phyloP scores from a whole-genome alignment of 2,888 invertebrate species.

The Pristionchus maxplancki region DNA sequence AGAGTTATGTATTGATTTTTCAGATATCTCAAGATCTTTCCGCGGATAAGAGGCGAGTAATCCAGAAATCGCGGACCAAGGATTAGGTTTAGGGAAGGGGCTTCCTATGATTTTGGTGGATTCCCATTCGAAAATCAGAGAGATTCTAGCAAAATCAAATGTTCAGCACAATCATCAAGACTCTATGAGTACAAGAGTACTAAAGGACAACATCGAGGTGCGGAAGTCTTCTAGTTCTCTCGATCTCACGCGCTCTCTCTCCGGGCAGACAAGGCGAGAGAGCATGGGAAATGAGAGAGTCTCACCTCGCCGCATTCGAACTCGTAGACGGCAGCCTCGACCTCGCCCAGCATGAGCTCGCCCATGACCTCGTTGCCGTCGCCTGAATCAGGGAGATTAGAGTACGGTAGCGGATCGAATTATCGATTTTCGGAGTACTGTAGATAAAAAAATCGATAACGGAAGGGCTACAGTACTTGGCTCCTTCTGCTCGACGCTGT shows the following conservation, averaged over 20 bases:
- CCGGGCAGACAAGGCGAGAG: neutral
- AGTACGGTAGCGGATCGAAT: neutral
- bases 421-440: too few relatives aligned
- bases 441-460: neutral
- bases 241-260: neutral
- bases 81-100: too few relatives aligned
- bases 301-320: constrained; percentile 42
- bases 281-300: neutral
- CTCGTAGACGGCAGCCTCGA: constrained; percentile 50
- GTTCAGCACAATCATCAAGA: too few relatives aligned
- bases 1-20: neutral
- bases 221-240: neutral
- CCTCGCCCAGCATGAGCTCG: constrained; percentile 43
- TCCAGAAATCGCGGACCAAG: too few relatives aligned
- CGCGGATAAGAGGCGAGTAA: too few relatives aligned
- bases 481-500: neutral
- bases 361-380: constrained; percentile 41
- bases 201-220: neutral
- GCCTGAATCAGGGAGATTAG: neutral
- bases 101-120: too few relatives aligned
- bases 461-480: neutral
- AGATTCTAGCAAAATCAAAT: too few relatives aligned
- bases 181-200: too few relatives aligned
- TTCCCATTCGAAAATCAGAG: too few relatives aligned
- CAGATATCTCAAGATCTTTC: too few relatives aligned